These are phyloP conservation scores for Hermaeophaga mercurialis DNA, from an alignment of 2,888 invertebrate species.

Conservation along the genomic window DNA sequence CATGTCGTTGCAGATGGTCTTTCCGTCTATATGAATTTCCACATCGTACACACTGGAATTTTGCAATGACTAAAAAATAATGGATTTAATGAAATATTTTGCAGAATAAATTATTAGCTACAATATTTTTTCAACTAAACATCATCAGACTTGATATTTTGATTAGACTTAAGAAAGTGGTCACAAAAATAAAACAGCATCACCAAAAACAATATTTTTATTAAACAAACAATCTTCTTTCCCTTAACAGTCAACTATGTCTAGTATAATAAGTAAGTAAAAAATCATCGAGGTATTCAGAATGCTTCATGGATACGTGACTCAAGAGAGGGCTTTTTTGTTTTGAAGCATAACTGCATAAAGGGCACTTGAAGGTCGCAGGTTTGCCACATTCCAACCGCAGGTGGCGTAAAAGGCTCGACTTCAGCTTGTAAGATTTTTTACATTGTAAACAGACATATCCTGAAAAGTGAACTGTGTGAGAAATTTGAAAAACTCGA, in stretches of 20 bases:
- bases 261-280: conserved; percentile 25
- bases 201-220: too few species aligned
- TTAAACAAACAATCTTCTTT: background rate
- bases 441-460: conserved; percentile 23
- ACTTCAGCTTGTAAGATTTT: conserved; percentile 32
- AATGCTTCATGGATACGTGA: conserved; percentile 33
- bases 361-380: conserved; percentile 46
- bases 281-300: conserved; percentile 18
- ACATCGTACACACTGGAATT: conserved; percentile 38
- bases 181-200: too few species aligned
- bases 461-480: background rate
- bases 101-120: too few species aligned
- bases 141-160: too few species aligned
- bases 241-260: background rate
- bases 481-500: background rate
- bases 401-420: conserved; percentile 40
- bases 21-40: conserved; percentile 39
- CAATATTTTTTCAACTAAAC: too few species aligned
- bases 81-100: conserved; percentile 1
- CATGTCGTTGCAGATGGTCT: conserved; percentile 40
- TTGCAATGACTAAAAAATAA: conserved; percentile 22
- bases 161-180: too few species aligned
- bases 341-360: conserved; percentile 38
- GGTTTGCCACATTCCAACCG: conserved; percentile 47
- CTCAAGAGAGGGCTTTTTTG: conserved; percentile 32